Percentiles rank a stretch among this genome's conserved stretches.
These are phyloP conservation scores for Amphilophus citrinellus DNA, from an alignment of 2,113 vertebrate species.

Conservation along the genomic window DNA sequence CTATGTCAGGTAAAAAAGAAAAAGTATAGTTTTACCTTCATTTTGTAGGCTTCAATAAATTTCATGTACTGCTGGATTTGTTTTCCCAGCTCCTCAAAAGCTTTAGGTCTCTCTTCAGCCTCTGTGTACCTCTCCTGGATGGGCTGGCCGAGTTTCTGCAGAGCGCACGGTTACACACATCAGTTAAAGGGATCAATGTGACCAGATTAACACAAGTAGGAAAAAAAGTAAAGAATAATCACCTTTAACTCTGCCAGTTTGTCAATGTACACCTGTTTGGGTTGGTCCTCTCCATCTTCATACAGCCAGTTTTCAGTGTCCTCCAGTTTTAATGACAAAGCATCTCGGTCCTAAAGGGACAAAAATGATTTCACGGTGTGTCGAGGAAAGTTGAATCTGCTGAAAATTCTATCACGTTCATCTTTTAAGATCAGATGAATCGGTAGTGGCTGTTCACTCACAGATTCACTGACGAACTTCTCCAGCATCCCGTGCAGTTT, in stretches of 20 bases:
- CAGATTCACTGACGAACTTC: constrained; percentile 92
- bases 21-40: constrained; percentile 83
- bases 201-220: background rate
- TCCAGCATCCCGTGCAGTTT: constrained; percentile 90
- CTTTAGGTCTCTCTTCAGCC: constrained; percentile 93
- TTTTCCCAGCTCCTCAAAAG: constrained; percentile 95
- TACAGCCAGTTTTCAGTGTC: constrained; percentile 97
- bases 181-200: background rate
- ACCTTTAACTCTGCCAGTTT: constrained; percentile 93
- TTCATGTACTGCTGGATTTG: constrained; percentile 98
- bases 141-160: constrained; percentile 90
- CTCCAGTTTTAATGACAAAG: constrained; percentile 91
- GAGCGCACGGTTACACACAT: background rate
- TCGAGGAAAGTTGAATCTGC: background rate
- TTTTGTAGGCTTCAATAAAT: constrained; percentile 91
- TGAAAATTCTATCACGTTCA: background rate
- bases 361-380: background rate
- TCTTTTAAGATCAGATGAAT: background rate
- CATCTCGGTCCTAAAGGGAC: constrained; percentile 86
- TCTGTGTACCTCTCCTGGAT: constrained; percentile 91
- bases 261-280: constrained; percentile 97
- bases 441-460: constrained; percentile 67
- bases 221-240: constrained; percentile 2
- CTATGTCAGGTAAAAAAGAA: background rate
- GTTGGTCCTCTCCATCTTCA: constrained; percentile 97